A percentile compares a stretch with the other conserved stretches of the same genome.
Evolutionary conservation across 2,888 invertebrate species (phyloP).

Genomic region (Sinelater perroti): DNA sequence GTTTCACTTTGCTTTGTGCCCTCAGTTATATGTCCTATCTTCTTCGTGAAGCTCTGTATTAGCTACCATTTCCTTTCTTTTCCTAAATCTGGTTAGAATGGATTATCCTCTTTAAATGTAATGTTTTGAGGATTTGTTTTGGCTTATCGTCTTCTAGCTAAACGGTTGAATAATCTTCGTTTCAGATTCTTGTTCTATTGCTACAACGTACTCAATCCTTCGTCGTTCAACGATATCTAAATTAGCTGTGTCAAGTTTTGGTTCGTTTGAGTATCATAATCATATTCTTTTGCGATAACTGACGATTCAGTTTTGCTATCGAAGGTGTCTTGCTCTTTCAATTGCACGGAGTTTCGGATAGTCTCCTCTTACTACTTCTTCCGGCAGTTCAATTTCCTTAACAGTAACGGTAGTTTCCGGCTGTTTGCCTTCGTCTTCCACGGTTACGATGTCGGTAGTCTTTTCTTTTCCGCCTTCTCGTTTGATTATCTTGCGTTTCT

Average conservation of each 20-base stretch:
- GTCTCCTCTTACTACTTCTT: conserved; percentile 46
- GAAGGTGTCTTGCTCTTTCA: conserved; percentile 49
- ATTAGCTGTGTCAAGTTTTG: conserved; percentile 36
- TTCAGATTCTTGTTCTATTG: conserved; percentile 55
- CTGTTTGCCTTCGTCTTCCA: conserved; percentile 51
- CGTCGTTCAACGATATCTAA: conserved; percentile 44
- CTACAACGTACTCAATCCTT: conserved; percentile 55
- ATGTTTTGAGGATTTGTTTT: conserved; percentile 59
- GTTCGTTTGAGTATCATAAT: conserved; percentile 44
- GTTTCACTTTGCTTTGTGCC: conserved; percentile 61
- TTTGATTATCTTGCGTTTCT: conserved; percentile 39
- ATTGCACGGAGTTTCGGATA: conserved; percentile 48
- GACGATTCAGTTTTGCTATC: conserved; percentile 50
- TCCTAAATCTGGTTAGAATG: conserved; percentile 43
- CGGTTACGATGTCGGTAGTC: conserved; percentile 54
- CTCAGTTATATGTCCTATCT: conserved; percentile 64
- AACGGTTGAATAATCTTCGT: conserved; percentile 57
- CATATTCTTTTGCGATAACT: conserved; percentile 51
- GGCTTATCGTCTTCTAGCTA: conserved; percentile 61
- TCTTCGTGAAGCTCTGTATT: conserved; percentile 48
- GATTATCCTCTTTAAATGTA: conserved; percentile 59
- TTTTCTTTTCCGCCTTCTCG: conserved; percentile 50
- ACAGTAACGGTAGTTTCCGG: conserved; percentile 51
- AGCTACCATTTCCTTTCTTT: conserved; percentile 49
- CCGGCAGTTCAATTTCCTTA: conserved; percentile 51